Percentiles rank a stretch among this genome's conserved stretches.
These are phyloP conservation scores for Vimba vimba DNA, from an alignment of 2,113 vertebrate genomes.

Conservation along the genomic window DNA sequence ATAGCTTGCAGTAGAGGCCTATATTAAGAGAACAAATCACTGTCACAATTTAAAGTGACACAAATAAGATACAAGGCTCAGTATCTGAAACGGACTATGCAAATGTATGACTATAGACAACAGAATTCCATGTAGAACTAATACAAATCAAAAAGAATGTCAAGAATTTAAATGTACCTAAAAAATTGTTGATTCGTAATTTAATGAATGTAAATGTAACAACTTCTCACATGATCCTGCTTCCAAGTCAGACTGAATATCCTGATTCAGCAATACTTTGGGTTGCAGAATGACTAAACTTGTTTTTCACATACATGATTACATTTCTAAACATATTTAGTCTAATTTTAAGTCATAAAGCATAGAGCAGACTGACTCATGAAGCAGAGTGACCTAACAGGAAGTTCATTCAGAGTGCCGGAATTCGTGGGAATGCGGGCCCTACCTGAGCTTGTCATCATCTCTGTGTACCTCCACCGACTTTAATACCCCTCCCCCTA, in stretches of 20 bases:
- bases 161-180: background rate
- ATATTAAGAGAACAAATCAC: background rate
- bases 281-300: background rate
- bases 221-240: background rate
- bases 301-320: background rate
- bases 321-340: background rate
- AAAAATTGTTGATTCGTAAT: background rate
- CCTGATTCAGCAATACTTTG: background rate
- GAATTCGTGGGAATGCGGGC: background rate
- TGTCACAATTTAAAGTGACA: background rate
- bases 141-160: background rate
- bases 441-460: constrained; percentile 33
- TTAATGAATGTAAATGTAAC: background rate
- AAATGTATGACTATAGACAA: background rate
- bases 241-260: background rate
- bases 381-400: background rate
- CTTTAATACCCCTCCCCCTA: constrained; percentile 17
- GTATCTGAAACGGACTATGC: background rate
- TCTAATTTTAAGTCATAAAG: background rate
- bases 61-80: background rate
- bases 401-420: background rate
- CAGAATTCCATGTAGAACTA: background rate
- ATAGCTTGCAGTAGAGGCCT: background rate
- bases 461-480: background rate
- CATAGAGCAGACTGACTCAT: background rate